Conservation (phyloP, 2,888 invertebrate genomes). For the Branchellion lobata region DNA sequence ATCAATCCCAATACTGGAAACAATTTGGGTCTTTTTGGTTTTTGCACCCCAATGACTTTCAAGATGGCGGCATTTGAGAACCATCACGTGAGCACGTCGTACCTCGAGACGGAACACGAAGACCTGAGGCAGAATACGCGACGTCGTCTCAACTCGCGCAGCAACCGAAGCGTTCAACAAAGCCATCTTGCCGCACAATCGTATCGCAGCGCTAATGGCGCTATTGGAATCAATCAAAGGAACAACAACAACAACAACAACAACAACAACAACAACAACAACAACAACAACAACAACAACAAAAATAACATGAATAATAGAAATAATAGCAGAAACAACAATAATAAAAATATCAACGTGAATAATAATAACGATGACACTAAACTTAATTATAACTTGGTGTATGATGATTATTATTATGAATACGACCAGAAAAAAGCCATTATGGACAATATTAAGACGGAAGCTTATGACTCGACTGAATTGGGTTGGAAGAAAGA, state of each 20-base stretch:
- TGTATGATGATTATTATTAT: conserved; percentile 5
- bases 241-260: neutral
- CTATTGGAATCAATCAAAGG: neutral
- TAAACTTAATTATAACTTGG: too few species aligned
- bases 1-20: conserved; percentile 55
- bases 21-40: conserved; percentile 57
- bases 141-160: neutral
- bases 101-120: neutral
- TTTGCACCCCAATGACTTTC: conserved; percentile 50
- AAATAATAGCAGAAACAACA: neutral
- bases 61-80: neutral
- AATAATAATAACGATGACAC: neutral
- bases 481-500: neutral
- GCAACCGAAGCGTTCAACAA: conserved; percentile 3
- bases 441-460: neutral
- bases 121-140: neutral
- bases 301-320: neutral
- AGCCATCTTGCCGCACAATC: neutral
- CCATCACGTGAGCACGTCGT: neutral
- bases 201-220: neutral
- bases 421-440: neutral
- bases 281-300: neutral
- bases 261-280: neutral
- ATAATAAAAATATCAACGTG: neutral
- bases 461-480: neutral